Evolutionary conservation across 2,797 vertebrate genomes (phyloP).

Genomic region (Dicrostonyx torquatus): DNA sequence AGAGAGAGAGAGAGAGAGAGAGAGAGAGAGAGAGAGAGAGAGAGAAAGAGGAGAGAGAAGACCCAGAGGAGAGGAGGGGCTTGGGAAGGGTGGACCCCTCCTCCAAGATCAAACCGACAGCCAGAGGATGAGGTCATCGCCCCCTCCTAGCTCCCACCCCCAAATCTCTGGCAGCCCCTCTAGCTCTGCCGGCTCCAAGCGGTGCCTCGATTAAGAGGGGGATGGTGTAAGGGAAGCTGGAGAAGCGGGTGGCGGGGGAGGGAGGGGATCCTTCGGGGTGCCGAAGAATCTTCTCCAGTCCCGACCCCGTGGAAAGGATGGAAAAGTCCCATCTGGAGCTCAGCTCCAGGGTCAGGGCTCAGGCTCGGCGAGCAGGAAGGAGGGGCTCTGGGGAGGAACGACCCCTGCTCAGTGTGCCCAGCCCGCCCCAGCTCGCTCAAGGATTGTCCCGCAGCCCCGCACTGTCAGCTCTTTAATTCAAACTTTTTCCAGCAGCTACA

Average conservation of each 20-base stretch:
- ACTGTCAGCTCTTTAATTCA: background rate
- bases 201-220: background rate
- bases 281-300: slow-evolving; percentile 21
- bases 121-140: slow-evolving; percentile 61
- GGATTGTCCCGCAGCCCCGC: background rate
- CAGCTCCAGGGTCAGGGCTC: background rate
- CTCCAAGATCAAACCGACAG: background rate
- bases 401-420: background rate
- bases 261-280: background rate
- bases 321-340: background rate
- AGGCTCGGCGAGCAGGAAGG: background rate
- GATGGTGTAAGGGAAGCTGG: background rate
- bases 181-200: background rate
- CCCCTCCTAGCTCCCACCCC: background rate
- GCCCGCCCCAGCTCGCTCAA: background rate
- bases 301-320: accelerated
- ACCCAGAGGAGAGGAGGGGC: background rate
- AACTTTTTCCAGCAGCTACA: background rate
- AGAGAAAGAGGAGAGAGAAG: background rate
- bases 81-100: background rate
- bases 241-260: background rate
- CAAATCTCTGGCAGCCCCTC: background rate
- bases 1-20: background rate
- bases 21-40: background rate
- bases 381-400: no score